Evolutionary conservation across 2,888 invertebrate genomes (phyloP), one percentile per base, ranked within the genome.

Genomic region (Tachina fera): DNA sequence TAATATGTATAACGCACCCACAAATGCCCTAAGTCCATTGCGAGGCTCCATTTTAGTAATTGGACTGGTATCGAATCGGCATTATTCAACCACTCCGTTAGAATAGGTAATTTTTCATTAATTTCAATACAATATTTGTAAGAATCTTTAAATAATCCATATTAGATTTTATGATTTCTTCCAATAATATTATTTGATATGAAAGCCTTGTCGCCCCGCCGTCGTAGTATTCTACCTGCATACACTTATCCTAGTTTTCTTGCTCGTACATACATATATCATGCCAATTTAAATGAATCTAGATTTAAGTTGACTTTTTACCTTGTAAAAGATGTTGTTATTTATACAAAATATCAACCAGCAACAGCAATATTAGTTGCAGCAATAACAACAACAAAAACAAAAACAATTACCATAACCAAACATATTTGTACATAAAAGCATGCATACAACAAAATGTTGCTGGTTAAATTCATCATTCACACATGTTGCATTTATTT

Each of bases 241-340:
- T 56, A 45, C n/a, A 70, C n/a, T 11, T 53, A 39, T 41, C 19
- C 3, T 39, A 71, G 56, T 76, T 79, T 68, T 80, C 45, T 70
- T 71, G 61, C 68, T 72, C 79, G 79, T 87, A n/a, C n/a, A n/a
- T n/a, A n/a, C n/a, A n/a, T n/a, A 85, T 79, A 85, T 87, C 87
- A 87, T 83, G 87, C 87, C 87, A 87, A 87, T 87, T 85, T 87
- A 87, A 87, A 87, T 84, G 87, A 87, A 83, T 82, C 76, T 80
- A 81, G 84, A 86, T 86, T 87, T 76, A 84, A 86, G 81, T 83
- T 86, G 87, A 87, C 86, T 87, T 83, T 87, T 86, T 87, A 87
- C 82, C 86, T 86, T 80, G 80, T 87, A 80, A 63, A 79, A 79
- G 63, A 78, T 86, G 80, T 77, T 81, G 86, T 82, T 86, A 75